Evolutionary conservation across 2,888 invertebrate genomes (phyloP).

Genomic region (Gastrophysa polygoni): DNA sequence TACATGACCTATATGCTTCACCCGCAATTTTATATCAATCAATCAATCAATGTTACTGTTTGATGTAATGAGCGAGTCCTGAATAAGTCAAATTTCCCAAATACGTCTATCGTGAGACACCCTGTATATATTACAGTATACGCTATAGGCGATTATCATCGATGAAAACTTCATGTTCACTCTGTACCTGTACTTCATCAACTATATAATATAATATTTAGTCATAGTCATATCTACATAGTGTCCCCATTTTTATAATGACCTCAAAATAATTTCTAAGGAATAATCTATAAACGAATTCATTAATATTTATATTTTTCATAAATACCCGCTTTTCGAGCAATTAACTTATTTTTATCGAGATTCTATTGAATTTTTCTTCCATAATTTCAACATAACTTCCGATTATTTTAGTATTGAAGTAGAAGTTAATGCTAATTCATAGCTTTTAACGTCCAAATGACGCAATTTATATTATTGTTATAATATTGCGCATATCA

Average conservation of each 20-base stretch:
- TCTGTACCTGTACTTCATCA: too few relatives aligned
- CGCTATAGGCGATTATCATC: too few relatives aligned
- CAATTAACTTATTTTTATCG: background rate
- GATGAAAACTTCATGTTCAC: too few relatives aligned
- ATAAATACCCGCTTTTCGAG: background rate
- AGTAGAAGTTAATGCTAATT: constrained; percentile 29
- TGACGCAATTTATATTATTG: constrained; percentile 29
- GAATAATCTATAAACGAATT: background rate
- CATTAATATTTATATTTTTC: background rate
- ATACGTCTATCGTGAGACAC: too few relatives aligned
- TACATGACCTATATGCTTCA: too few relatives aligned
- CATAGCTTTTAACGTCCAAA: constrained; percentile 16
- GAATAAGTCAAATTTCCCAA: too few relatives aligned
- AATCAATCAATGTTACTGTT: too few relatives aligned
- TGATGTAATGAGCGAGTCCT: too few relatives aligned
- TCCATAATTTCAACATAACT: background rate
- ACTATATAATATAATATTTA: too few relatives aligned
- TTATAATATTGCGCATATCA: constrained; percentile 33
- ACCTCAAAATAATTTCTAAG: background rate
- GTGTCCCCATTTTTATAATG: background rate
- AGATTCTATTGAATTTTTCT: background rate
- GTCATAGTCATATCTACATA: background rate
- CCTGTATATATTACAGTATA: too few relatives aligned
- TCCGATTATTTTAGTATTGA: constrained; percentile 13
- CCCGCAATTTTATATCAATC: too few relatives aligned